Evolutionary conservation across 2,797 vertebrate genomes (phyloP).

Genomic region (Etheostoma nigrum): DNA sequence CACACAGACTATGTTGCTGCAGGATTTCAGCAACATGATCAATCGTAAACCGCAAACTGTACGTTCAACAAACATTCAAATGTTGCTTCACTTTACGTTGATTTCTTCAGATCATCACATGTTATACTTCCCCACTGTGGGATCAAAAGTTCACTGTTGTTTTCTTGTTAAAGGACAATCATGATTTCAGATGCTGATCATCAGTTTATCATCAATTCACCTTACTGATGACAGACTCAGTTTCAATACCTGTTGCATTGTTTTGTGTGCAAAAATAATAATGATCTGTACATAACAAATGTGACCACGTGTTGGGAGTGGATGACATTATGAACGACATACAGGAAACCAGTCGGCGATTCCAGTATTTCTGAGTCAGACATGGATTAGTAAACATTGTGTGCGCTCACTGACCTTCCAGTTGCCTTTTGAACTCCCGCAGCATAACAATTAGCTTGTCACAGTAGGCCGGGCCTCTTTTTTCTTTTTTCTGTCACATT

Average conservation of each 20-base stretch:
- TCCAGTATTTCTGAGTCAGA: slow-evolving; percentile 40
- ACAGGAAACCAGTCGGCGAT: slow-evolving; percentile 10
- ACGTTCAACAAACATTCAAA: background rate
- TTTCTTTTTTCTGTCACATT: slow-evolving; percentile 33
- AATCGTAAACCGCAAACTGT: background rate
- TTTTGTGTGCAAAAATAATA: slow-evolving; percentile 33
- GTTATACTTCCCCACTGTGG: background rate
- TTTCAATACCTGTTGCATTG: slow-evolving; percentile 27
- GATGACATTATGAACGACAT: slow-evolving; percentile 5
- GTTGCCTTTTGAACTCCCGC: slow-evolving; percentile 24
- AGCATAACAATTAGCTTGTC: slow-evolving; percentile 59
- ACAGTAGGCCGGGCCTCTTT: slow-evolving; percentile 13
- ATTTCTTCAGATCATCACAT: slow-evolving; percentile 31
- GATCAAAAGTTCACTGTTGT: slow-evolving; percentile 16
- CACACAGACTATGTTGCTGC: background rate
- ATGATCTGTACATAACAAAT: slow-evolving; percentile 3
- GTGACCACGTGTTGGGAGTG: slow-evolving; percentile 2
- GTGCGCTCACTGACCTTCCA: slow-evolving; percentile 47
- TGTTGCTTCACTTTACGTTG: slow-evolving; percentile 13
- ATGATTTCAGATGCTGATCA: slow-evolving; percentile 33
- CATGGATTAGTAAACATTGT: slow-evolving; percentile 47
- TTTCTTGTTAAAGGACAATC: background rate
- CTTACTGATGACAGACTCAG: slow-evolving; percentile 16
- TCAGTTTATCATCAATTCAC: slow-evolving; percentile 36
- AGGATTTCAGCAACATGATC: slow-evolving; percentile 5